phyloP scores from a whole-genome alignment of 2,888 invertebrate genomes.

The Cantharis rufa region DNA sequence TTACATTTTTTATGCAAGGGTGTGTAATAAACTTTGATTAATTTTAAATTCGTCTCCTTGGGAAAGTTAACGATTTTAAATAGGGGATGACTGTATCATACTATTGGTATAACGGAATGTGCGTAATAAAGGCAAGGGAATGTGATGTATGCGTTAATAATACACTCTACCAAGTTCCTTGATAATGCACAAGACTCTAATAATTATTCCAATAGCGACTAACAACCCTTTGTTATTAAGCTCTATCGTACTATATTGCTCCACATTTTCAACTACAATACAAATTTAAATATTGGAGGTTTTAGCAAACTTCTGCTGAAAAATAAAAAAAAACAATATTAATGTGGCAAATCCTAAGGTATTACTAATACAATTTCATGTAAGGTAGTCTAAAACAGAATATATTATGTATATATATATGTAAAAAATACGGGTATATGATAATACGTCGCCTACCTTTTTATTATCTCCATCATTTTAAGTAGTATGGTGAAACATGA shows the following conservation, averaged over 20 bases:
- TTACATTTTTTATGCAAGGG: background rate
- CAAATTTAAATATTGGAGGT: background rate
- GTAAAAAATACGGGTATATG: background rate
- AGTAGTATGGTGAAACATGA: background rate
- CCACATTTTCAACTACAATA: background rate
- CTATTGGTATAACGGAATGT: constrained; percentile 31
- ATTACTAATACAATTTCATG: background rate
- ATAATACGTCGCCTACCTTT: background rate
- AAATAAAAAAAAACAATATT: background rate
- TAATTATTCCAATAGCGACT: constrained; percentile 21
- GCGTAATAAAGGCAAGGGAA: constrained; percentile 30
- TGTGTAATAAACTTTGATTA: constrained; percentile 7
- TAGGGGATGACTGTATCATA: constrained; percentile 19
- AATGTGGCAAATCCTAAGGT: background rate
- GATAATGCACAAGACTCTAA: constrained; percentile 20
- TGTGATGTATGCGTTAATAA: constrained; percentile 33
- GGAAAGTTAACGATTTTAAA: constrained; percentile 23
- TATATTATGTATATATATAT: background rate
- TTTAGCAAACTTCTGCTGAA: background rate
- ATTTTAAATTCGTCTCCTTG: constrained; percentile 16
- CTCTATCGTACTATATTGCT: constrained; percentile 5
- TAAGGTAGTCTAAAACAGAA: background rate
- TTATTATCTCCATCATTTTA: background rate
- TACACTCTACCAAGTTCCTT: constrained; percentile 30
- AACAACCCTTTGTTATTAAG: constrained; percentile 24